Base-by-base conservation (phyloP, 2,113 vertebrate species). In the Hassar affinis region DNA sequence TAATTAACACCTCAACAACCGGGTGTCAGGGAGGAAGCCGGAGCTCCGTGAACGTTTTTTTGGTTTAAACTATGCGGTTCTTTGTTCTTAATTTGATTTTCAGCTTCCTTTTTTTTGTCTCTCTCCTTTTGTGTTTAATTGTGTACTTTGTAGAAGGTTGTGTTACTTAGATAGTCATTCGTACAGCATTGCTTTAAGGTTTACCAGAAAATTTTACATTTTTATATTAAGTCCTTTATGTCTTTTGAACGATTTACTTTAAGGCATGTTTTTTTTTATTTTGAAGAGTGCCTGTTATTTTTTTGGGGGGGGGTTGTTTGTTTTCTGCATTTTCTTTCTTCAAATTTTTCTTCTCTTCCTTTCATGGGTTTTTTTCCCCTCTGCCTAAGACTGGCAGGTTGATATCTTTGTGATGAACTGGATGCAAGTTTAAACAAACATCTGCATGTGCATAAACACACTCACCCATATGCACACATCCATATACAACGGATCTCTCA, bases 1-100 rank as follows among this genome's bases (percentile, higher is more conserved):
- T 91, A 91, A 92, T 92, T 91, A 92, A 87, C 86, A 68, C 82
- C 84, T 57, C 33, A 75, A 62, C 35, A 83, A 83, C 86, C 81
- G 84, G 56, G 61, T 86, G 85, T 78, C 85, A 80, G 87, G 33
- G 78, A 82, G 56, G 38, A 78, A 61, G 38, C 56, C 14, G n/a
- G 6, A 27, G 25, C 25, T 79, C 35, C 45, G 57, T 62, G 14
- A 47, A 62, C 25, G 6, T 38, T 38, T 38, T 38, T 78, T 42
- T 57, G 5, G 10, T 14, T 42, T 57, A 56, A 57, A 42, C 1
- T 22, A 22, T 57, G n/a, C n/a, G 11, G 9, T 52, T 77, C 49
- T 27, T 77, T 56, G 15, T 22, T 77, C n/a, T 20, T 20, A 11
- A 33, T 17, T 33, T 77, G 17, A 22, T 33, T 74, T 27, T 51